These are phyloP conservation scores for Mormyrus iriodes DNA, from an alignment of 2,113 vertebrate genomes.

Conservation along the genomic window DNA sequence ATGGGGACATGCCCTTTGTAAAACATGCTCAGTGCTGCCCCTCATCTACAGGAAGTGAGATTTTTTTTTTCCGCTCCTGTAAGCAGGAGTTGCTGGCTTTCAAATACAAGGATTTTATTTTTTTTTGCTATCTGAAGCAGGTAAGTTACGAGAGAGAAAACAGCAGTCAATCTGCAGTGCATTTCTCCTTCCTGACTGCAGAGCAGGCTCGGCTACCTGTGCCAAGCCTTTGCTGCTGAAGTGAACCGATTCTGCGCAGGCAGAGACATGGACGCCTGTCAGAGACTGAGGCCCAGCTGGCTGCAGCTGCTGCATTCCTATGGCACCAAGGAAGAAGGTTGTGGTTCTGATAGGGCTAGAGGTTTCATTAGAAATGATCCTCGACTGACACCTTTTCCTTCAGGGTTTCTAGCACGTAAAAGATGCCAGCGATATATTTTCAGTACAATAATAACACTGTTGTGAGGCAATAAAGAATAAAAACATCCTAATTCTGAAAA, in stretches of 20 bases:
- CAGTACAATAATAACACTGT: background rate
- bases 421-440: background rate
- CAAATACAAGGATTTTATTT: background rate
- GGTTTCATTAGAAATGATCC: background rate
- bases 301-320: background rate
- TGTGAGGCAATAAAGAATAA: background rate
- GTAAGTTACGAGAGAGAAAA: background rate
- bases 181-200: background rate
- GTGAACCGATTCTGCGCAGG: background rate
- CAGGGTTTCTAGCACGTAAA: background rate
- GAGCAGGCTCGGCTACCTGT: too few relatives aligned
- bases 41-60: background rate
- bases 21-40: background rate
- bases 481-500: background rate
- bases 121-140: background rate
- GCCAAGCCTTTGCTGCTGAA: background rate
- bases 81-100: background rate
- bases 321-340: background rate
- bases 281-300: background rate
- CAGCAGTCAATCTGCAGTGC: background rate
- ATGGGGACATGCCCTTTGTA: background rate
- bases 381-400: background rate
- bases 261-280: background rate
- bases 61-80: background rate
- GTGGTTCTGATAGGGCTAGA: background rate